Evolutionary conservation across 2,797 vertebrate species (phyloP), one percentile per base, ranked within the genome.

Genomic region (Vipera ursinii): DNA sequence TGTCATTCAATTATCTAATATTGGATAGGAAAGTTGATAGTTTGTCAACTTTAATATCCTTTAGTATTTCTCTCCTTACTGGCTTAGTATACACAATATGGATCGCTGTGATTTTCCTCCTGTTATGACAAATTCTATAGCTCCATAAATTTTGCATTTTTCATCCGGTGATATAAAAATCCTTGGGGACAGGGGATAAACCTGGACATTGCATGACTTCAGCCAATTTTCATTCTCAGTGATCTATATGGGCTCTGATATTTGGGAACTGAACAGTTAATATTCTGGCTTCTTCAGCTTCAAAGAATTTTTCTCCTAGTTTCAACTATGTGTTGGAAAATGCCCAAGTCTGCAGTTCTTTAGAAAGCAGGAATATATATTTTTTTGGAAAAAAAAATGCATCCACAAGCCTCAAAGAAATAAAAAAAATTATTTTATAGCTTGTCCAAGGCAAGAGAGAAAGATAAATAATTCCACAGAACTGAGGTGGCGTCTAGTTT

Each of bases 291-390:
- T 82, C 38, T 82, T 38, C 38, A 4, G 91, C 57, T 60, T 82
- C 0, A 78, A 89, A 85, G 60, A 94, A 65, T 94, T 90, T 87
- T 22, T 89, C 86, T 93, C 90, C 89, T 92, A 85, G 94, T 95
- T 94, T 82, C 63, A 93, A 92, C 95, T 93, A 87, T 92, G 60
- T 91, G 93, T 92, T 94, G 92, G 92, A 93, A 87, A 95, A 59
- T 94, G 96, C 94, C 65, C 94, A 94, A 93, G 92, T 96, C 95
- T 96, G 97, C 95, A 95, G 94, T 93, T 63, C 82, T 82, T 87
- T 59, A 38, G n/a, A 59, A 59, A 63, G 51, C 12, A 86, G 48
- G 48, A 87, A 87, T 10, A 4, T 14, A 38, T 38, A 38, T 13
- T 26, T 59, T 53, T 69, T 17, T 48, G 0, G 15, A 15, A 10